Base-by-base conservation (phyloP, 2,113 vertebrate genomes). In the Rhinichthys klamathensis region DNA sequence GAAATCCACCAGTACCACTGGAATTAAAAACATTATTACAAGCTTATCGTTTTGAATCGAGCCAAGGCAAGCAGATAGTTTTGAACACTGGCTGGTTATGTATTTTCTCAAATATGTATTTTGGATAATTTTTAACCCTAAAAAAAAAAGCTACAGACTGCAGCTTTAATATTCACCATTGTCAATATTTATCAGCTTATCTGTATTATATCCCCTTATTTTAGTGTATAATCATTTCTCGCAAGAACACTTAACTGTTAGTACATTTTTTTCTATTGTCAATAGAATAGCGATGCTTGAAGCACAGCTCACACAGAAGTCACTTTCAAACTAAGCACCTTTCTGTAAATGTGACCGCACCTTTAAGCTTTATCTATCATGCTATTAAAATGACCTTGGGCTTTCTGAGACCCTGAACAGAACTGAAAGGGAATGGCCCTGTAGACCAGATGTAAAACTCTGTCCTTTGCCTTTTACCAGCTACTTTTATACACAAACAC, bases 401-500 rank as follows among this genome's bases (percentile, higher is more conserved):
- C 6, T 74, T 5, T 74, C 72, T 74, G 38, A 49, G n/a, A 49
- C 23, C 41, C 60, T 3, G 15, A 12, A 41, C 41, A 7, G 41
- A 49, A 25, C 21, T 13, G 0, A 11, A 74, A 49, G 11, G 13
- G 18, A 54, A 30, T 49, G 16, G 25, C 8, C 41, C 44, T 15
- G 18, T 51, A 4, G 61, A 67, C 51, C 11, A 1, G 18, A 51
- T 35, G 16, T 58, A 41, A 56, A 82, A 70, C 7, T 54, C 6
- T 54, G 27, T 82, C 25, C 63, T 72, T 41, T 38, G 13, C 41
- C 44, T 58, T 85, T 70, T 70, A 60, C 10, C 70, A 51, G 27
- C 10, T 51, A 67, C 3, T 65, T 56, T 61, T 35, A 38, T 83
- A 79, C 30, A 89, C 41, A 82, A 76, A 75, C 82, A 41, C 13